phyloP scores from a whole-genome alignment of 2,888 invertebrate species.

The Caradrina clavipalpis region DNA sequence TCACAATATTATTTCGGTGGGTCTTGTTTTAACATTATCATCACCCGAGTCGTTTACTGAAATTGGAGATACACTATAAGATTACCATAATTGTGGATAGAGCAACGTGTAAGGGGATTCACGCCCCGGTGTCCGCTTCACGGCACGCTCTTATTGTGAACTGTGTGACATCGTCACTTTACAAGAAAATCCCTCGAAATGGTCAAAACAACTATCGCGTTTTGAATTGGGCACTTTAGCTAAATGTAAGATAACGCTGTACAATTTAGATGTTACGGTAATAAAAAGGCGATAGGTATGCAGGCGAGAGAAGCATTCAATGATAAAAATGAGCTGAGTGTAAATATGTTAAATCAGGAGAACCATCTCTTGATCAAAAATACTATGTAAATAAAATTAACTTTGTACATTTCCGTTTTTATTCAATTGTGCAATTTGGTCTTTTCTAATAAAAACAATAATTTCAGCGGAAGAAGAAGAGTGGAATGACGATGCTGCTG shows the following conservation, averaged over 20 bases:
- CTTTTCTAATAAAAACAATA: constrained; percentile 29
- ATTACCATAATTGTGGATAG: constrained; percentile 82
- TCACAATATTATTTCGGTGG: constrained; percentile 33
- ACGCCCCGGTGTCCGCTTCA: constrained; percentile 67
- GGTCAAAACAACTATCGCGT: constrained; percentile 64
- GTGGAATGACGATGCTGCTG: constrained; percentile 77
- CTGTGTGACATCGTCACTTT: constrained; percentile 68
- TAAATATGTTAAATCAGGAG: background rate
- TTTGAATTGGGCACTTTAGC: constrained; percentile 61
- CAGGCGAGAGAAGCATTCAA: constrained; percentile 5
- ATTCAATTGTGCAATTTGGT: no score
- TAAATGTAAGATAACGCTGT: constrained; percentile 43
- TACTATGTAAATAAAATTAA: no score
- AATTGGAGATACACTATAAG: constrained; percentile 80
- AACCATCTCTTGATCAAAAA: background rate
- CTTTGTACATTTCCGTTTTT: no score
- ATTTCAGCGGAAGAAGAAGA: constrained; percentile 86
- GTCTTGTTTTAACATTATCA: constrained; percentile 60
- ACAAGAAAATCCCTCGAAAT: constrained; percentile 74
- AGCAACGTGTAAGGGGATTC: constrained; percentile 71
- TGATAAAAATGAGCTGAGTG: background rate
- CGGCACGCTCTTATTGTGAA: constrained; percentile 70
- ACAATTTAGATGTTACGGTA: constrained; percentile 12
- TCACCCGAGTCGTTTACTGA: constrained; percentile 74
- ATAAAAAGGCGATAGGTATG: constrained; percentile 9